These are phyloP conservation scores for Mellivora capensis DNA, from an alignment of 2,113 vertebrate genomes.

Conservation along the genomic window DNA sequence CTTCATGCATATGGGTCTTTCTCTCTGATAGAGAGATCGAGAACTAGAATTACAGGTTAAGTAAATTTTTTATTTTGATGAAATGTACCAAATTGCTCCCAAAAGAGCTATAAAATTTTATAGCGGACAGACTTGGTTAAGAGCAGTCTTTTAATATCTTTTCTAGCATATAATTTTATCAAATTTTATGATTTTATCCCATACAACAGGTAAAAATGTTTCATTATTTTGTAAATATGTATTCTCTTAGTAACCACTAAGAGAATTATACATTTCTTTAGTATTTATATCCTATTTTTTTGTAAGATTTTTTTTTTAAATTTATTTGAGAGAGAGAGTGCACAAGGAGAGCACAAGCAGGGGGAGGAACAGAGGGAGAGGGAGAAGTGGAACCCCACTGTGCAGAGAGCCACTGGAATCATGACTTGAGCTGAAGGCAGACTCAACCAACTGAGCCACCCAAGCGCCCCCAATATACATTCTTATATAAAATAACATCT, in stretches of 20 bases:
- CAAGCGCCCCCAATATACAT: neutral
- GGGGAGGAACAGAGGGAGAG: no score
- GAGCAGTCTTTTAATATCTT: neutral
- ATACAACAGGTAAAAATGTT: neutral
- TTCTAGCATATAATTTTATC: neutral
- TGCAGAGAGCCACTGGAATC: no score
- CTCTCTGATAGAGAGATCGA: neutral
- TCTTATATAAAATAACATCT: neutral
- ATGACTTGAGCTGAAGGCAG: no score
- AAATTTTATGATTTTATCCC: neutral
- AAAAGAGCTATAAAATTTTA: neutral
- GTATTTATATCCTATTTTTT: neutral
- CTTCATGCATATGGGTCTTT: neutral
- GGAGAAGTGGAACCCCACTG: no score
- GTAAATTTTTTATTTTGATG: neutral
- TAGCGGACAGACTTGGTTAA: neutral
- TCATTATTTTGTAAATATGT: neutral
- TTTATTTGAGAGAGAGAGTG: no score
- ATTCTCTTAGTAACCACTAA: neutral
- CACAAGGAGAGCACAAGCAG: no score
- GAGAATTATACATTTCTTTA: neutral
- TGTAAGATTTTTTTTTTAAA: no score
- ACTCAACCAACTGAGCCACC: no score
- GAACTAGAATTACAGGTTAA: neutral
- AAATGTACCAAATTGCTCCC: neutral